Conservation (phyloP, 2,888 invertebrate genomes). For the Parnassius glacialis region DNA sequence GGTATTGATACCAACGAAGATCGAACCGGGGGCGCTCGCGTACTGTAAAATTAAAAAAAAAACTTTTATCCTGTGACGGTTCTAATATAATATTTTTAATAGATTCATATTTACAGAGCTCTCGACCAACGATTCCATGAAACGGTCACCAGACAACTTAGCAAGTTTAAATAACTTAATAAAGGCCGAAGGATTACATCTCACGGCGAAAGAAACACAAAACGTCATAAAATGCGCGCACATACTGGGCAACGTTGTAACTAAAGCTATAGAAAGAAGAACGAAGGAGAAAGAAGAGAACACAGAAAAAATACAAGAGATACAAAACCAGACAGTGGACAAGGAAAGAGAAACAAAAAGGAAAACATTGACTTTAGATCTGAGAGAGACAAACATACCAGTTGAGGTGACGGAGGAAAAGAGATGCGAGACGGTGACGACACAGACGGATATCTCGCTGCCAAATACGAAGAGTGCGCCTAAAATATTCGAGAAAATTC, state of each 20-base stretch:
- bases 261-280: conserved; percentile 62
- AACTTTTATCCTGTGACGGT: no score
- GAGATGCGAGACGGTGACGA: conserved; percentile 59
- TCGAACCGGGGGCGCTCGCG: no score
- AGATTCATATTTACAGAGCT: conserved; percentile 44
- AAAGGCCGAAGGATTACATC: conserved; percentile 57
- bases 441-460: conserved; percentile 72
- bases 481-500: conserved; percentile 70
- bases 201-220: conserved; percentile 66
- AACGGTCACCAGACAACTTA: conserved; percentile 58
- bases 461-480: conserved; percentile 75
- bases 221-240: conserved; percentile 72
- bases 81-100: not conserved
- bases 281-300: conserved; percentile 41
- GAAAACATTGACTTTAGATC: conserved; percentile 57
- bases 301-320: conserved; percentile 40
- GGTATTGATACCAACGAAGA: no score
- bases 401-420: conserved; percentile 49
- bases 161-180: conserved; percentile 57
- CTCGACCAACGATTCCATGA: conserved; percentile 50
- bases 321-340: conserved; percentile 28
- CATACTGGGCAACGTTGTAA: conserved; percentile 59
- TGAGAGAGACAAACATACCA: conserved; percentile 61
- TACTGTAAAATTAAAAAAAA: no score
- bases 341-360: conserved; percentile 46